Evolutionary conservation across 2,888 invertebrate genomes (phyloP).

Genomic region (Papilio elwesi): DNA sequence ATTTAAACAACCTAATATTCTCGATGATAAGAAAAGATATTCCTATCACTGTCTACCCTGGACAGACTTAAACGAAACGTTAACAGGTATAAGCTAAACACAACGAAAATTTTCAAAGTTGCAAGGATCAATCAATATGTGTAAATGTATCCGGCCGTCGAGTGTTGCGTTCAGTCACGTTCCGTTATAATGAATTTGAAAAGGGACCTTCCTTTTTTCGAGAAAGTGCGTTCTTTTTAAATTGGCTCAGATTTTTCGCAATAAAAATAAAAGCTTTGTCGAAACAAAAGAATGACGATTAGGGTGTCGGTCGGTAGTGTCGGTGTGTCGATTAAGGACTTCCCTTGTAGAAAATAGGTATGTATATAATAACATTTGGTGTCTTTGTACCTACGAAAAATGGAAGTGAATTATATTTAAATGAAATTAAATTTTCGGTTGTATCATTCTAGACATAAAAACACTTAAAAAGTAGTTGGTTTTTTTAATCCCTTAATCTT

Average conservation of each 20-base stretch:
- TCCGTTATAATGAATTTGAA: conserved; percentile 8
- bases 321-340: background rate
- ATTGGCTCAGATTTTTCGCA: conserved; percentile 18
- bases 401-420: too few relatives aligned
- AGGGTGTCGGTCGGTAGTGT: too few relatives aligned
- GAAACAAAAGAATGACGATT: conserved; percentile 14
- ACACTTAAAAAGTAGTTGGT: too few relatives aligned
- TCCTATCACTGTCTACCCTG: background rate
- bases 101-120: background rate
- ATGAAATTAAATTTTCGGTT: too few relatives aligned
- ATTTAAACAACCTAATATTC: background rate
- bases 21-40: too few relatives aligned
- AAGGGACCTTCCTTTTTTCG: conserved; percentile 11
- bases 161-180: conserved; percentile 13
- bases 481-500: too few relatives aligned
- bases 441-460: too few relatives aligned
- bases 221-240: conserved; percentile 14
- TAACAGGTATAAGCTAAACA: background rate
- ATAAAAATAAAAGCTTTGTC: conserved; percentile 22
- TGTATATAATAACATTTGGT: background rate
- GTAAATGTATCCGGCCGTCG: background rate
- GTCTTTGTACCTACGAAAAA: background rate
- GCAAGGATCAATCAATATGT: conserved; percentile 11
- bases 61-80: background rate
- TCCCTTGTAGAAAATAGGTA: background rate